phyloP scores from a whole-genome alignment of 2,113 vertebrate species.

The Rhipidura dahli region DNA sequence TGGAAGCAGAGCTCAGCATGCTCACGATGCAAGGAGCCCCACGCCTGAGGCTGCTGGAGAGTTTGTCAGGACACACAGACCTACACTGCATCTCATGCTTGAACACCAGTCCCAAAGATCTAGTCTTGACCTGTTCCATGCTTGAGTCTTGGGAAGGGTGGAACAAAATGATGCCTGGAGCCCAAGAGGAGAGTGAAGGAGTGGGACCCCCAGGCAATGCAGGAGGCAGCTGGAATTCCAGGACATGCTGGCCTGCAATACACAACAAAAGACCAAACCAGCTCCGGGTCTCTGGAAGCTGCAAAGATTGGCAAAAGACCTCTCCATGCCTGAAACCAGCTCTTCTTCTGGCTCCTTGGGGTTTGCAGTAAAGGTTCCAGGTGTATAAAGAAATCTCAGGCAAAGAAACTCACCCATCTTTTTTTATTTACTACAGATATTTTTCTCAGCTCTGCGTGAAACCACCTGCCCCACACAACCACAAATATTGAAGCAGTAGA shows the following conservation, averaged over 20 bases:
- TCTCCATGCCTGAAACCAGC: background rate
- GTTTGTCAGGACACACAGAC: background rate
- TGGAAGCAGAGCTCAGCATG: background rate
- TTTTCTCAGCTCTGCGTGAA: slow-evolving; percentile 38
- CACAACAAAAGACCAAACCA: background rate
- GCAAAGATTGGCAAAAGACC: background rate
- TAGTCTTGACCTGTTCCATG: background rate
- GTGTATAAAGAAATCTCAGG: background rate
- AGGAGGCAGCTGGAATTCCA: background rate
- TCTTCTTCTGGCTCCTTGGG: background rate
- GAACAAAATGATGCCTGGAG: background rate
- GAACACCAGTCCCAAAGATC: background rate
- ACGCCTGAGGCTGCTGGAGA: fast-evolving
- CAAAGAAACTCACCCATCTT: background rate
- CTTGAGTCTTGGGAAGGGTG: background rate
- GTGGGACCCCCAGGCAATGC: background rate
- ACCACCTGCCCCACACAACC: slow-evolving; percentile 38
- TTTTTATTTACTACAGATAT: slow-evolving; percentile 11
- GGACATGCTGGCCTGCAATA: background rate
- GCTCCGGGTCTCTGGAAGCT: background rate
- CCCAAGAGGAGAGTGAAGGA: background rate
- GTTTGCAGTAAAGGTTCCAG: background rate
- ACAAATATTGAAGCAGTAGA: slow-evolving; percentile 40
- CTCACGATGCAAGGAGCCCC: background rate
- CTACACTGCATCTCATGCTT: fast-evolving